Base-by-base conservation (phyloP, 2,797 vertebrate genomes). In the Microctenopoma stevenorrisi region DNA sequence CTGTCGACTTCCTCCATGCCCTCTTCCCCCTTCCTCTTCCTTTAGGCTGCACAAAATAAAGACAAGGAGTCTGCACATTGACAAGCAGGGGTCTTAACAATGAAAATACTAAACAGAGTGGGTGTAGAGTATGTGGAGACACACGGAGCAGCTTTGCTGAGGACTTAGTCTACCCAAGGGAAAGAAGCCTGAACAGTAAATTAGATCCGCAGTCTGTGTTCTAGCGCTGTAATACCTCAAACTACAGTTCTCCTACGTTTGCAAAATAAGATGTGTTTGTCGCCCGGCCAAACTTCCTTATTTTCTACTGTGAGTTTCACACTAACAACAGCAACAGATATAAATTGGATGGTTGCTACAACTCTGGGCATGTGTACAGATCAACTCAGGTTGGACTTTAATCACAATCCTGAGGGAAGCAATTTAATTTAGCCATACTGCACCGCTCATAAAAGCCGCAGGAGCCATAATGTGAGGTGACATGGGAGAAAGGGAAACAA, bases 11-110 rank as follows among this genome's bases (percentile, higher is more conserved):
- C 86, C 87, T 86, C 64, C 57, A 5, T 74, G 58, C 30, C 54
- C 61, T 84, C 66, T 69, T 74, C 52, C 58, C 16, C 40, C 61
- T 74, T 74, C 88, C 83, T 51, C 65, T 87, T 90, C 85, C 82
- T 81, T 56, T 44, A 50, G 42, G 76, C 70, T 14, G 48, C 53
- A 65, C 76, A 68, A 68, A 78, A 64, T 38, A 33, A 56, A 60
- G 44, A 76, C 52, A 68, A 28, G 53, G 69, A 58, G 61, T 18
- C 60, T 12, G 67, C 48, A 79, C 77, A 83, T 81, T 52, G 72
- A 78, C 56, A 72, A 72, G 64, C 68, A 59, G 46, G 3, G 46
- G 51, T 56, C 57, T 30, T 35, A 50, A 73, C 57, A 65, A 72
- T 71, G 48, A 63, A 46, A 2, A 71, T 7, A 13, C 49, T 9